Percentiles rank a stretch among this genome's conserved stretches.
phyloP scores from a whole-genome alignment of 1,140 invertebrate species.

The Brachionus rubens region DNA sequence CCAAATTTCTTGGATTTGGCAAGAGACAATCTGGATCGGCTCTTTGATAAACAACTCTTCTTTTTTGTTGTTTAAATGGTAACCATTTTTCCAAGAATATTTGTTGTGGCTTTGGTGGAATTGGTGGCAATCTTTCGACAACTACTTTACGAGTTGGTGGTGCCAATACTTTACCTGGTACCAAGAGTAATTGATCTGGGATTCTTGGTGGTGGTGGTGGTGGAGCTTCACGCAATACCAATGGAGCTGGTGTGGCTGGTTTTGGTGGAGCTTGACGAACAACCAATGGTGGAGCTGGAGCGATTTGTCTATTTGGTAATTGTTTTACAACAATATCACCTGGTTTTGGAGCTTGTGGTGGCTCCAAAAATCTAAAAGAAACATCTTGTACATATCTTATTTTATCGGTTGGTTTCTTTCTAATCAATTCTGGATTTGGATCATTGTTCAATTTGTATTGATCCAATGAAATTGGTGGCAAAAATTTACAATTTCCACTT shows the following conservation, averaged over 20 bases:
- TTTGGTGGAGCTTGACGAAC: not conserved
- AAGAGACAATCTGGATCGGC: not conserved
- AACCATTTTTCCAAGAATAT: slow-evolving; percentile 4
- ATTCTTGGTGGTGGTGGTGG: not conserved
- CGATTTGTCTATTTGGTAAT: not conserved
- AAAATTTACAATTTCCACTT: not conserved
- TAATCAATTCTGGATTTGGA: not conserved
- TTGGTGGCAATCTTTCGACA: not conserved
- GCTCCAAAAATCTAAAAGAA: not conserved
- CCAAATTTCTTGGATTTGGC: not conserved
- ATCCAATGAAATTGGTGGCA: not conserved
- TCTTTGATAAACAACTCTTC: not conserved
- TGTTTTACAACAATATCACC: not conserved
- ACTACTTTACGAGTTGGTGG: not conserved
- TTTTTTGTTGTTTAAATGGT: not conserved
- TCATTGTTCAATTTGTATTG: slow-evolving; percentile 7
- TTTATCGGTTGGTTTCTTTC: not conserved
- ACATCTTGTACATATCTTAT: not conserved
- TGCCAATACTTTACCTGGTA: not conserved
- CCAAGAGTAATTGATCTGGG: not conserved
- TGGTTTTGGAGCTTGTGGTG: not conserved
- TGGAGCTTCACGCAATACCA: not conserved
- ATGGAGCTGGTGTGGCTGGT: not conserved
- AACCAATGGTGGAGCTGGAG: not conserved
- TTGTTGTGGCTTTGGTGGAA: not conserved